Evolutionary conservation across 2,888 invertebrate species (phyloP).

Genomic region (Asteroscopus sphinx): DNA sequence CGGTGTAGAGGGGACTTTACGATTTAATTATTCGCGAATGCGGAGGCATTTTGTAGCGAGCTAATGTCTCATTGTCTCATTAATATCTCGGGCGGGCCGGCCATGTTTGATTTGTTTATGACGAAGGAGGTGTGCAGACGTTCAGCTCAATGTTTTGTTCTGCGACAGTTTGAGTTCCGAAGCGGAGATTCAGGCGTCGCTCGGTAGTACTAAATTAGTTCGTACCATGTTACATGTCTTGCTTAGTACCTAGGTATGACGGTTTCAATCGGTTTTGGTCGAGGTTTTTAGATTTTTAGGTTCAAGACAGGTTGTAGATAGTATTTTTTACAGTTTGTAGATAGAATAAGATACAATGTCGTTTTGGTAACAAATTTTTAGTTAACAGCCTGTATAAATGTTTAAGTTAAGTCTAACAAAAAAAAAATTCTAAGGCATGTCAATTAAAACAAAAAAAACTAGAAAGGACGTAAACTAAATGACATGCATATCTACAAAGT

Average conservation of each 20-base stretch:
- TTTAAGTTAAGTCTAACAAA: no score
- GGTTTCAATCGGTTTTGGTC: slow-evolving; percentile 10
- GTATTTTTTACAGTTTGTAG: neutral
- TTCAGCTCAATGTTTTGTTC: slow-evolving; percentile 66
- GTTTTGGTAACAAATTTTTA: no score
- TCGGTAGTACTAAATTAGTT: slow-evolving; percentile 52
- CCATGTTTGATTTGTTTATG: slow-evolving; percentile 90
- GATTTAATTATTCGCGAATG: slow-evolving; percentile 90
- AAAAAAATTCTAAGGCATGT: neutral
- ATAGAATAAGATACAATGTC: no score
- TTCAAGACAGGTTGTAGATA: neutral
- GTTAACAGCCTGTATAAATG: no score
- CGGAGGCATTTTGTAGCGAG: slow-evolving; percentile 90
- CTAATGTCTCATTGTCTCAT: slow-evolving; percentile 90
- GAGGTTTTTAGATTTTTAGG: slow-evolving; percentile 16
- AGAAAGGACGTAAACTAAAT: no score
- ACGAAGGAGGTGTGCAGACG: slow-evolving; percentile 79
- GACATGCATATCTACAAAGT: no score
- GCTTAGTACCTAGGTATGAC: slow-evolving; percentile 44
- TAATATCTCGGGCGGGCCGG: slow-evolving; percentile 88
- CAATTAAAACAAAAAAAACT: neutral
- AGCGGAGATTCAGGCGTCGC: slow-evolving; percentile 57
- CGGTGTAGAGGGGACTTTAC: slow-evolving; percentile 89
- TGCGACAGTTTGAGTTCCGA: slow-evolving; percentile 56
- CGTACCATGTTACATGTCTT: slow-evolving; percentile 38